phyloP scores from a whole-genome alignment of 2,888 invertebrate genomes.

The Eupithecia dodoneata region DNA sequence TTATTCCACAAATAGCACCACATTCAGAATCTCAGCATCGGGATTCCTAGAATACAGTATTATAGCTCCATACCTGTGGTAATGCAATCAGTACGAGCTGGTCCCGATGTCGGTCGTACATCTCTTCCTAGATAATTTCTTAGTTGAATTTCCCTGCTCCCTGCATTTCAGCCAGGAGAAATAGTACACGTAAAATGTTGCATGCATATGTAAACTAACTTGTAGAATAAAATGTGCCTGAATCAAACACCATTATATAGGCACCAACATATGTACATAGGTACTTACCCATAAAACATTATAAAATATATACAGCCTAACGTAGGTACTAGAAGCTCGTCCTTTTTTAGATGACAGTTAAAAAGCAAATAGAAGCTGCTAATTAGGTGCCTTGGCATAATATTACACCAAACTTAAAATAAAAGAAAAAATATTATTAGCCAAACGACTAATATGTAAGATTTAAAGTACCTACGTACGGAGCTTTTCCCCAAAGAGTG shows the following conservation, averaged over 20 bases:
- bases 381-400: not conserved
- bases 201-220: not conserved
- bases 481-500: not conserved
- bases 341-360: too few relatives aligned
- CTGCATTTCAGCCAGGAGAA: not conserved
- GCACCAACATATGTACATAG: too few relatives aligned
- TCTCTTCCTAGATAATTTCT: constrained; percentile 31
- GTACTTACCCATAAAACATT: too few relatives aligned
- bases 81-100: constrained; percentile 31
- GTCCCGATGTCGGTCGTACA: constrained; percentile 13
- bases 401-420: not conserved
- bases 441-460: not conserved
- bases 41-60: constrained; percentile 13
- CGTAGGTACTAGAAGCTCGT: too few relatives aligned
- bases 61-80: constrained; percentile 27
- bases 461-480: not conserved
- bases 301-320: too few relatives aligned
- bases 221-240: not conserved
- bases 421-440: not conserved
- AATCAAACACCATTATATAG: too few relatives aligned
- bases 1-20: not conserved
- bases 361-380: not conserved
- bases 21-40: constrained; percentile 4
- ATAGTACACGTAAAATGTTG: not conserved
- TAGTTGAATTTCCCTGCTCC: constrained; percentile 37